These are phyloP conservation scores for Dioctria linearis DNA, from an alignment of 2,888 invertebrate species.

Conservation along the genomic window DNA sequence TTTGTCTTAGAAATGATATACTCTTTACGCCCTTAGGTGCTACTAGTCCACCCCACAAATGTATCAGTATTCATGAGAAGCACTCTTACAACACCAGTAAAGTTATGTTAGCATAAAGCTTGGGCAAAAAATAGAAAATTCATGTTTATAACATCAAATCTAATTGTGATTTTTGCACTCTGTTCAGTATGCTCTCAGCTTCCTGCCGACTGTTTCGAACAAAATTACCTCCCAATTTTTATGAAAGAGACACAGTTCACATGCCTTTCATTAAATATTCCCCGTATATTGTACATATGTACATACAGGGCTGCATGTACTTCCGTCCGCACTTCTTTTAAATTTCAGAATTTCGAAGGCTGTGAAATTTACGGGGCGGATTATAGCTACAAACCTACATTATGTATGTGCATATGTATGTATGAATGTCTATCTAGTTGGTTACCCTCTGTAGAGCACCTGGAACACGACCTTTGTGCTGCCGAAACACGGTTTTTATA, in stretches of 20 bases:
- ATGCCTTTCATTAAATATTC: not conserved
- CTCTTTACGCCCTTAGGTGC: constrained; percentile 12
- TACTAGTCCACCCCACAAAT: not conserved
- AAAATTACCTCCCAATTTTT: not conserved
- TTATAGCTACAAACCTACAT: not conserved
- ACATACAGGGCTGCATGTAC: not conserved
- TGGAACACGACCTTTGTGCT: not conserved
- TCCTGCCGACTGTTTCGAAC: not conserved
- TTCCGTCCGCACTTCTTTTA: not conserved
- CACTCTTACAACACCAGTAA: not conserved
- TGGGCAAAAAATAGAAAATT: constrained; percentile 33
- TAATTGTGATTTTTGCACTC: constrained; percentile 20
- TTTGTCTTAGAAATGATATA: constrained; percentile 29
- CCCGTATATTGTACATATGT: not conserved
- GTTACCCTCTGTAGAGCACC: not conserved
- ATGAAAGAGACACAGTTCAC: not conserved
- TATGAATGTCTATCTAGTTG: not conserved
- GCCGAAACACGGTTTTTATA: not conserved
- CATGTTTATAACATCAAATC: constrained; percentile 45
- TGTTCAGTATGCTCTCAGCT: not conserved
- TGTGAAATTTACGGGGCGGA: not conserved
- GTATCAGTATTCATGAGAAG: constrained; percentile 47
- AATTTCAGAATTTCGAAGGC: not conserved
- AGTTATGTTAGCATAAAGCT: constrained; percentile 35
- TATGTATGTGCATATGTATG: not conserved